Conservation (phyloP, 2,888 invertebrate species). For the Heliconius ismenius region DNA sequence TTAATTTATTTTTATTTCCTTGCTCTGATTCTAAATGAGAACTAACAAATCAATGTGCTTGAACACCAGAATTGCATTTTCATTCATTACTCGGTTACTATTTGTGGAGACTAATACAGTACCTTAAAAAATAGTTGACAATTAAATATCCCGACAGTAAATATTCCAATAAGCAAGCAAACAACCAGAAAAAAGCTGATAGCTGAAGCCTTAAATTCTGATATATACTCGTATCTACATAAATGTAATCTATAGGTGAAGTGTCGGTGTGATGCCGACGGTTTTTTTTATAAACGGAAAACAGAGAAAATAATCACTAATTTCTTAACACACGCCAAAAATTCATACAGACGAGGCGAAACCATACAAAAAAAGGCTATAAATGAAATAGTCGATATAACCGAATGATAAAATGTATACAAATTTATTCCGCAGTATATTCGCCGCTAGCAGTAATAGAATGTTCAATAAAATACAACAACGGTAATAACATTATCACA, state of each 20-base stretch:
- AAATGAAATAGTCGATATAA: constrained; percentile 14
- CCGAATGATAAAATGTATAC: constrained; percentile 19
- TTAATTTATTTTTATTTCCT: too few relatives aligned
- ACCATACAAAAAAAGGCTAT: constrained; percentile 1
- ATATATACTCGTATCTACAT: too few relatives aligned
- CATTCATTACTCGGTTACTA: too few relatives aligned
- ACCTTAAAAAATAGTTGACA: too few relatives aligned
- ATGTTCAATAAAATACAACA: constrained; percentile 22
- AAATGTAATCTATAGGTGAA: not conserved
- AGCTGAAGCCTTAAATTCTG: too few relatives aligned
- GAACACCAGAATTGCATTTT: too few relatives aligned
- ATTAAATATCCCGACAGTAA: too few relatives aligned
- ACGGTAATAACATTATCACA: constrained; percentile 19
- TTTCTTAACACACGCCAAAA: not conserved
- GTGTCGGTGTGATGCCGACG: not conserved
- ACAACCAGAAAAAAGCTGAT: too few relatives aligned
- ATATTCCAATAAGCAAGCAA: too few relatives aligned
- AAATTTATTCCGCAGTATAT: constrained; percentile 17
- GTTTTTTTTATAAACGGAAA: not conserved
- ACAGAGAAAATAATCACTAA: not conserved
- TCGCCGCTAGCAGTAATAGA: constrained; percentile 17
- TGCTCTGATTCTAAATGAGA: too few relatives aligned
- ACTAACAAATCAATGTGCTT: too few relatives aligned
- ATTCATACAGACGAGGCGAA: not conserved
- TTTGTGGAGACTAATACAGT: too few relatives aligned